These are phyloP conservation scores for Channa maculata DNA, from an alignment of 2,113 vertebrate species.

Conservation along the genomic window DNA sequence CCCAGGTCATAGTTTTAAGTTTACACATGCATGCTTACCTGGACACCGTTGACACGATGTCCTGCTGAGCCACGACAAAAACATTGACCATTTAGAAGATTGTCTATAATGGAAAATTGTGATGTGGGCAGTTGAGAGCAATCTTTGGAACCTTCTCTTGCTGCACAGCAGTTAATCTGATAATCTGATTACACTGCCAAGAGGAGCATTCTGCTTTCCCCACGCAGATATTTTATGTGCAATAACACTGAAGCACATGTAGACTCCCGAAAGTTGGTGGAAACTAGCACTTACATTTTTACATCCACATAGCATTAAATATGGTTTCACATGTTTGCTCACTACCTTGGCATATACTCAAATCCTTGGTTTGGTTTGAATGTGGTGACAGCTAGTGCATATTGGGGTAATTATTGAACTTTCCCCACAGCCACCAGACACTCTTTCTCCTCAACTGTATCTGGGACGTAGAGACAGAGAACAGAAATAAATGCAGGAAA, in stretches of 20 bases:
- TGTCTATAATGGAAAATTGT: slow-evolving; percentile 33
- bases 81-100: slow-evolving; percentile 13
- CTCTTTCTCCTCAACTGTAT: slow-evolving; percentile 23
- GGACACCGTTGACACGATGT: slow-evolving; percentile 27
- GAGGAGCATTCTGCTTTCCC: slow-evolving; percentile 49
- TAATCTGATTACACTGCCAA: slow-evolving; percentile 69
- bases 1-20: slow-evolving; percentile 53
- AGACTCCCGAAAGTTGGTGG: neutral
- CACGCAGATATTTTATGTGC: slow-evolving; percentile 9
- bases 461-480: slow-evolving; percentile 4
- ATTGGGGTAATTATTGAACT: slow-evolving; percentile 24
- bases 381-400: slow-evolving; percentile 24
- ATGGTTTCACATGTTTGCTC: neutral
- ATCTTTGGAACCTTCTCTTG: slow-evolving; percentile 34
- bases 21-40: slow-evolving; percentile 40
- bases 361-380: slow-evolving; percentile 30
- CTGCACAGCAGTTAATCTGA: slow-evolving; percentile 62
- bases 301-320: slow-evolving; percentile 3
- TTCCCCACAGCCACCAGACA: slow-evolving; percentile 47
- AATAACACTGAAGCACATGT: no score
- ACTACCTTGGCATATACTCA: neutral
- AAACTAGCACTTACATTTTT: neutral
- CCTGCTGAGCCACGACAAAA: slow-evolving; percentile 39
- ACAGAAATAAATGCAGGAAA: neutral
- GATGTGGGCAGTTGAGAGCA: slow-evolving; percentile 35